These are phyloP conservation scores for Aleadryas rufinucha DNA, from an alignment of 2,113 vertebrate species.

Conservation along the genomic window DNA sequence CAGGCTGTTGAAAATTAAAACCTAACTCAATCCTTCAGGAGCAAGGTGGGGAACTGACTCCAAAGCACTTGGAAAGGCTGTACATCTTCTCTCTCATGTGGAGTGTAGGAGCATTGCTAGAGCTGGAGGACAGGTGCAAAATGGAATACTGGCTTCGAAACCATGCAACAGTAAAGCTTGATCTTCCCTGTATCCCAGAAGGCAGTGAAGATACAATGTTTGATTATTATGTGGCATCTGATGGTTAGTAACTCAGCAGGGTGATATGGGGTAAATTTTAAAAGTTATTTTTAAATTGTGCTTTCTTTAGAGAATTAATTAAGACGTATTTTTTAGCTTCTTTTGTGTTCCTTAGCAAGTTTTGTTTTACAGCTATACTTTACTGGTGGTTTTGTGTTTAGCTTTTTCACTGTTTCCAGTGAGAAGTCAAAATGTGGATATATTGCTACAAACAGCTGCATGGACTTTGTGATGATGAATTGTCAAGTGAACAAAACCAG, in stretches of 20 bases:
- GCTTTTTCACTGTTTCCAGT: background rate
- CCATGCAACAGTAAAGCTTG: conserved; percentile 66
- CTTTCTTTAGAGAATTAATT: background rate
- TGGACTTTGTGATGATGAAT: background rate
- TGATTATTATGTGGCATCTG: conserved; percentile 83
- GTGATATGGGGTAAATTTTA: background rate
- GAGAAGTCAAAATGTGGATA: background rate
- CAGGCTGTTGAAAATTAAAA: background rate
- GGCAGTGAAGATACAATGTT: conserved; percentile 83
- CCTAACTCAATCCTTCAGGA: conserved; percentile 72
- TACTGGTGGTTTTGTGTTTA: background rate
- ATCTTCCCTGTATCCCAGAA: conserved; percentile 75
- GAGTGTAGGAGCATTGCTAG: conserved; percentile 89
- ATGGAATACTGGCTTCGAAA: conserved; percentile 87
- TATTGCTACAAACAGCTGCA: background rate
- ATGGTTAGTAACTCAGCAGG: conserved; percentile 73
- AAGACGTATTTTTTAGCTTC: background rate
- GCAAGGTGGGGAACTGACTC: conserved; percentile 78
- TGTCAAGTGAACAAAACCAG: background rate
- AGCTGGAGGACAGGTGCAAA: conserved; percentile 80
- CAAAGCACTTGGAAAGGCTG: conserved; percentile 82
- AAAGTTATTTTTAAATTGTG: background rate
- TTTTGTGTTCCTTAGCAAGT: background rate
- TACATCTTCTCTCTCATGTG: conserved; percentile 95
- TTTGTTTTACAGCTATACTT: background rate